These are phyloP conservation scores for Cnemophilus loriae DNA, from an alignment of 2,113 vertebrate species.

Conservation along the genomic window DNA sequence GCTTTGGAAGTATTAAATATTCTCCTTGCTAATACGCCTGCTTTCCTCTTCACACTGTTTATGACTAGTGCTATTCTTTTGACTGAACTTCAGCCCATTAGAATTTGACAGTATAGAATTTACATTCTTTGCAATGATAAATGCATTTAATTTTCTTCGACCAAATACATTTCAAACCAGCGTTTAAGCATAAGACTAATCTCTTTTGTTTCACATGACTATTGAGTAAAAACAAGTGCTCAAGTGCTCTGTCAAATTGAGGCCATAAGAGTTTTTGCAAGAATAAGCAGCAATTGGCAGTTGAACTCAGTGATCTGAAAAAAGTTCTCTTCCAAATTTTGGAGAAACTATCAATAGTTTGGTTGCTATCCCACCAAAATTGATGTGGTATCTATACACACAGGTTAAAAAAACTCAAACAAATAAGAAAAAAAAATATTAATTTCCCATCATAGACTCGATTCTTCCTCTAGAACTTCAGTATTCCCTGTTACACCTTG, in stretches of 20 bases:
- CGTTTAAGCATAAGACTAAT: background rate
- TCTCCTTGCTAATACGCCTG: background rate
- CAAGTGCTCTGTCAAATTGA: background rate
- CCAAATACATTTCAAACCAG: background rate
- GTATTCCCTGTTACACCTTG: background rate
- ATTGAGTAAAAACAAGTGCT: background rate
- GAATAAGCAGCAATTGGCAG: background rate
- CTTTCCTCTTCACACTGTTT: background rate
- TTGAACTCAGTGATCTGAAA: background rate
- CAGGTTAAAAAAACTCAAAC: background rate
- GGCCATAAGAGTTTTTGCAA: background rate
- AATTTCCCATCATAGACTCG: background rate
- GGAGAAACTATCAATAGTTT: background rate
- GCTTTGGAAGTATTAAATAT: constrained; percentile 8
- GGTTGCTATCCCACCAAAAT: background rate
- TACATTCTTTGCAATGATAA: constrained; percentile 21
- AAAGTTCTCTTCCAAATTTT: background rate
- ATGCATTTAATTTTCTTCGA: constrained; percentile 16
- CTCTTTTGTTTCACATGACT: constrained; percentile 7
- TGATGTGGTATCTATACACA: background rate
- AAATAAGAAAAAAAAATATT: background rate
- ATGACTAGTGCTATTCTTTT: background rate
- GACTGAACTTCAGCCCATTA: constrained; percentile 19
- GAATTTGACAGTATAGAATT: constrained; percentile 9
- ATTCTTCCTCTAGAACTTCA: background rate